Evolutionary conservation across 2,888 invertebrate species (phyloP).

Genomic region (Nysson spinosus): DNA sequence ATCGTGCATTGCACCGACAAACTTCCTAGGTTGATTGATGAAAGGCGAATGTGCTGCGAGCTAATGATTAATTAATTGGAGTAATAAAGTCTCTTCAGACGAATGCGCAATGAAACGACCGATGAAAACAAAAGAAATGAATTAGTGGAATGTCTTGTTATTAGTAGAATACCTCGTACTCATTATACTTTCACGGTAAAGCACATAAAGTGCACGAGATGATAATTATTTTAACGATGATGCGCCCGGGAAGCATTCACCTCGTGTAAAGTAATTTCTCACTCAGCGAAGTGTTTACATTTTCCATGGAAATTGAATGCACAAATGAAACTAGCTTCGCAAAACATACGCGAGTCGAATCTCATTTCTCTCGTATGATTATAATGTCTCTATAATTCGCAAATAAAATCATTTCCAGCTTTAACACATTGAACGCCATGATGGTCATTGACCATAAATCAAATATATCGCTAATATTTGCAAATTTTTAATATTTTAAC

Average conservation of each 20-base stretch:
- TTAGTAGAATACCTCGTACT: conserved; percentile 43
- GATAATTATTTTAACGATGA: conserved; percentile 58
- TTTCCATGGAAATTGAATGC: conserved; percentile 27
- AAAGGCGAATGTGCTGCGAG: neutral
- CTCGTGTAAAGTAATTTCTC: conserved; percentile 22
- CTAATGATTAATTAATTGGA: conserved; percentile 42
- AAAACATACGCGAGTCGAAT: conserved; percentile 12
- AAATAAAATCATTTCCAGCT: no score
- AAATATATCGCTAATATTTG: no score
- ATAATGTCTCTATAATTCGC: no score
- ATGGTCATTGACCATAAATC: no score
- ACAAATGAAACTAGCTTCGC: neutral
- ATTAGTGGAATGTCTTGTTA: conserved; percentile 24
- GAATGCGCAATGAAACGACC: no score
- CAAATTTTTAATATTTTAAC: no score
- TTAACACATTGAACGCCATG: no score
- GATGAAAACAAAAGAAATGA: conserved; percentile 27
- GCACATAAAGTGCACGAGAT: conserved; percentile 46
- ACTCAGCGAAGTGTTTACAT: conserved; percentile 7
- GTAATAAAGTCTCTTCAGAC: conserved; percentile 27
- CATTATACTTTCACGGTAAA: conserved; percentile 55
- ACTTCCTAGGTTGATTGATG: no score
- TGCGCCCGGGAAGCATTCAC: conserved; percentile 32
- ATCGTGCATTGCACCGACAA: no score
- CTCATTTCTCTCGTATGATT: conserved; percentile 1